These are phyloP conservation scores for Lamellibrachia columna DNA, from an alignment of 2,888 invertebrate species.

Conservation along the genomic window DNA sequence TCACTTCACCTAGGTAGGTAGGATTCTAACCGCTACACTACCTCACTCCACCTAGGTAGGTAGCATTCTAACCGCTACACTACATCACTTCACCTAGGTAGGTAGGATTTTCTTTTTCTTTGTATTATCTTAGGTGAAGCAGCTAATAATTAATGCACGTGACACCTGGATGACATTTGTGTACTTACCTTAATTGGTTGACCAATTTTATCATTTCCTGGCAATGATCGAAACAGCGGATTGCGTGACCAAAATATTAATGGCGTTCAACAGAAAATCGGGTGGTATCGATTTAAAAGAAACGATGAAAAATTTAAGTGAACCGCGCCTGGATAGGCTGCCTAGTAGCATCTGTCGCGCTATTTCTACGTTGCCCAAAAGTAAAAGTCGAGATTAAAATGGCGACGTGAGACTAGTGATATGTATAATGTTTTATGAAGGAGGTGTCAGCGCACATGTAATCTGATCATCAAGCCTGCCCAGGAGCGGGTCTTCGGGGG, in stretches of 20 bases:
- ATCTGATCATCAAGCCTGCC: background rate
- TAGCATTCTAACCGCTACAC: no score
- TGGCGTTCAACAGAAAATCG: background rate
- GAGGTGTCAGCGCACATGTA: background rate
- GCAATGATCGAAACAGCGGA: background rate
- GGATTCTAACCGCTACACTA: no score
- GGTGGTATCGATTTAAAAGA: background rate
- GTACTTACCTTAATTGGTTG: background rate
- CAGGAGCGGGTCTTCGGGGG: background rate
- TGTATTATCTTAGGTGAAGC: no score
- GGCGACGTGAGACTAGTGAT: background rate
- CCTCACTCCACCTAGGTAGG: no score
- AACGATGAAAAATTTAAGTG: background rate
- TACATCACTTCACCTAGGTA: no score
- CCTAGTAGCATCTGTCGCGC: background rate
- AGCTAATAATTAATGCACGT: background rate
- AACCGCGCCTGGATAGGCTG: background rate
- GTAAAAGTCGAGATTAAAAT: background rate
- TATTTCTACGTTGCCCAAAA: background rate
- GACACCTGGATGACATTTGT: background rate
- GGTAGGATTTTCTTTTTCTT: no score
- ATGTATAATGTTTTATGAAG: background rate
- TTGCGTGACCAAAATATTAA: background rate
- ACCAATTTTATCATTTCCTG: background rate
- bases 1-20: no score